Base-by-base conservation (phyloP, 2,113 vertebrate species). In the Epinephelus fuscoguttatus region DNA sequence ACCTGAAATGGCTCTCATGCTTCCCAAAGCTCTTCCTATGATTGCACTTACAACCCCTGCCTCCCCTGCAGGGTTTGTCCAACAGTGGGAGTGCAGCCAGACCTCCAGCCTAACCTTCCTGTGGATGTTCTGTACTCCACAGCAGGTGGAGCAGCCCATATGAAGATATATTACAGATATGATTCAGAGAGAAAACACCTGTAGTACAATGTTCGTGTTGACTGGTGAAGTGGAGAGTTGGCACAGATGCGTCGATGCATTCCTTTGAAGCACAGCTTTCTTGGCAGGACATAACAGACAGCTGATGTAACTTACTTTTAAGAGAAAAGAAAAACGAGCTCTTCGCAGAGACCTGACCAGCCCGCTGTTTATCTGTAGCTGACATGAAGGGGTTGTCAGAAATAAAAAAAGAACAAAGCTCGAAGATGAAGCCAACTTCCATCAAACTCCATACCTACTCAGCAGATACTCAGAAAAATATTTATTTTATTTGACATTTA, bases 401-500 rank as follows among this genome's bases (percentile, higher is more conserved):
- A 55, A 75, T 55, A 49, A 66, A 60, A 66, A 60, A 59, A 73
- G 47, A 70, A 74, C 61, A 73, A 73, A 79, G 73, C 56, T 80
- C 14, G 37, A 50, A 45, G 33, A 15, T 5, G 10, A 33, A 21
- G 79, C 45, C 66, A 77, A 19, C 63, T 69, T 68, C 53, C 75
- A 80, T 75, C 7, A 73, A 81, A 83, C 23, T 52, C 64, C 76
- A 76, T 2, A 74, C 42, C 64, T 47, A 75, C 53, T 77, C 33
- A 1, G 47, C 40, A 60, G 30, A 80, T 86, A 88, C 61, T 85
- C 64, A 68, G 63, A 88, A 92, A 90, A 94, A 89, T 70, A 83
- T 78, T 95, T 70, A 80, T 76, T 96, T 94, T 93, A 94, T 94
- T 94, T 80, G 75, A 70, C 37, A 53, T 63, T 57, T 4, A 61